Conservation (phyloP, 2,113 vertebrate genomes). For the Ageneiosus marmoratus region DNA sequence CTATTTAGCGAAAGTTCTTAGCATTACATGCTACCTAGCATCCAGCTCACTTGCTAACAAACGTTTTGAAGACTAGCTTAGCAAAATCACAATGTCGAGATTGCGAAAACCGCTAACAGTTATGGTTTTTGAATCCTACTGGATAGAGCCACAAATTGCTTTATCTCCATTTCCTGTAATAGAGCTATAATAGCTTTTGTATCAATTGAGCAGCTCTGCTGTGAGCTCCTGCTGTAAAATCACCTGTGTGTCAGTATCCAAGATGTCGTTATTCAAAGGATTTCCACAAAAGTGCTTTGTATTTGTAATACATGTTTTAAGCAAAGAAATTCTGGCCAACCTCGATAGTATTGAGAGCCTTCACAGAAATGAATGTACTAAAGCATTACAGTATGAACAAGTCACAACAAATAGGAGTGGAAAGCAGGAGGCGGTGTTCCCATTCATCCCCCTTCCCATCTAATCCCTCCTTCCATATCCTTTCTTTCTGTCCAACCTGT, state of each 20-base stretch:
- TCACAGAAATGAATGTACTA: not conserved
- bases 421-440: conserved; percentile 10
- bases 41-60: not conserved
- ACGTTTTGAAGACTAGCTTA: not conserved
- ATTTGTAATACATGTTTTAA: conserved; percentile 1
- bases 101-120: not conserved
- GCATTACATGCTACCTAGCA: not conserved
- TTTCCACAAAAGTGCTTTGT: conserved; percentile 13
- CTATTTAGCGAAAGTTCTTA: not conserved
- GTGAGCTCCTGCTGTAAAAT: not conserved
- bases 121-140: not conserved
- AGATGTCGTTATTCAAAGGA: not conserved
- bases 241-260: not conserved
- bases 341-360: not conserved
- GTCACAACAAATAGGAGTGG: conserved; percentile 26
- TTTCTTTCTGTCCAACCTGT: conserved; percentile 33
- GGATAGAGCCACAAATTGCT: not conserved
- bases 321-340: conserved; percentile 8
- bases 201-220: not conserved
- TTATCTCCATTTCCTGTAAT: not conserved
- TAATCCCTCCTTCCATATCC: conserved; percentile 27
- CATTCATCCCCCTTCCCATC: conserved; percentile 5
- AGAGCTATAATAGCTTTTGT: too few species aligned
- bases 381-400: conserved; percentile 24
- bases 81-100: not conserved